Evolutionary conservation across 2,888 invertebrate species (phyloP).

Genomic region (Stenotaenia linearis): DNA sequence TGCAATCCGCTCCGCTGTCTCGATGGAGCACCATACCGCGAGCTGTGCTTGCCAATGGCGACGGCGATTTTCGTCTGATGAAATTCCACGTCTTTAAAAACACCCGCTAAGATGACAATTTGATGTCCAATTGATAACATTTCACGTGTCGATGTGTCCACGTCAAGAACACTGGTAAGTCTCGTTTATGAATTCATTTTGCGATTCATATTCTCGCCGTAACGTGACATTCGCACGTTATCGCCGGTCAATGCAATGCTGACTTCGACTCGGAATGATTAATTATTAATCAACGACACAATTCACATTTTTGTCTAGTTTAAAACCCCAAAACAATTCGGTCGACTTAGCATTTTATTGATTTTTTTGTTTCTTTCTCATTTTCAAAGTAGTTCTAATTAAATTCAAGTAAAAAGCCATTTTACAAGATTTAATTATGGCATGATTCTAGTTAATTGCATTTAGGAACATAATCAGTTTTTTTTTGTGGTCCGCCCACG

Average conservation of each 20-base stretch:
- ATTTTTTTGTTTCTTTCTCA: no score
- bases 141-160: not conserved
- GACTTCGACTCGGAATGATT: no score
- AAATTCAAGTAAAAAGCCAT: not conserved
- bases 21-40: not conserved
- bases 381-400: not conserved
- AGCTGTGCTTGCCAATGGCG: not conserved
- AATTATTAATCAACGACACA: no score
- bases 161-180: not conserved
- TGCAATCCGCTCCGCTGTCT: not conserved
- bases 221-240: no score
- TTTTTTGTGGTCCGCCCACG: no score
- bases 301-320: no score
- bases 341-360: no score
- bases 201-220: not conserved
- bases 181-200: no score
- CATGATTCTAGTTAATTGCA: no score
- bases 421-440: not conserved
- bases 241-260: no score
- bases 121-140: not conserved
- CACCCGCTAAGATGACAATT: not conserved
- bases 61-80: not conserved
- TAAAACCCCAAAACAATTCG: no score
- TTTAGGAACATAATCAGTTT: no score
- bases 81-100: not conserved